Conservation (phyloP, 2,113 vertebrate genomes). For the Willisornis vidua region DNA sequence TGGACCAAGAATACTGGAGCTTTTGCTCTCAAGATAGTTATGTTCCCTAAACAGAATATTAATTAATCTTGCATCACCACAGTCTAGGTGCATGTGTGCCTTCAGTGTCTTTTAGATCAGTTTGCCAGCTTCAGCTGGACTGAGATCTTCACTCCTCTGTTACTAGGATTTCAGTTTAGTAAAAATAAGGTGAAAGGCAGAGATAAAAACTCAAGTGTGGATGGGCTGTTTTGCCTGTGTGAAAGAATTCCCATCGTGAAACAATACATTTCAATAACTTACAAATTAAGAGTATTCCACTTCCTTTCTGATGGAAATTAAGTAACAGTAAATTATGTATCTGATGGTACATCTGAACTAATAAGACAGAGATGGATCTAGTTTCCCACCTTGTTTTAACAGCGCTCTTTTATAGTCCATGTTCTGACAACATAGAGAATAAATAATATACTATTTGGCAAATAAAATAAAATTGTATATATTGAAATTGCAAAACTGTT, state of each 20-base stretch:
- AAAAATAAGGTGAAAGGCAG: not conserved
- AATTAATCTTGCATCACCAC: not conserved
- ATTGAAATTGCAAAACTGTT: not conserved
- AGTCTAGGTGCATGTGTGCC: not conserved
- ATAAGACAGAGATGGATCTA: not conserved
- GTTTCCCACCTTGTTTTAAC: not conserved
- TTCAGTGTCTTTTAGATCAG: not conserved
- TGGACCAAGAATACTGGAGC: fast-evolving
- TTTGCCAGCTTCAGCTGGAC: not conserved
- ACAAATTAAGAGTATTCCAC: not conserved
- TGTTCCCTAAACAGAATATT: not conserved
- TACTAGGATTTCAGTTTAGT: not conserved
- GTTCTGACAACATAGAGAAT: not conserved
- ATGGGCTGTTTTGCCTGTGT: not conserved
- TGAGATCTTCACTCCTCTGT: not conserved
- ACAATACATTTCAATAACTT: not conserved
- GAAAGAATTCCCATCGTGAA: not conserved
- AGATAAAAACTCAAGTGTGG: not conserved
- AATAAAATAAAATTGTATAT: not conserved
- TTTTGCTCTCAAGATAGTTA: not conserved
- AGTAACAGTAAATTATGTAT: not conserved
- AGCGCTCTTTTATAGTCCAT: not conserved
- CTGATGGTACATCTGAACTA: not conserved
- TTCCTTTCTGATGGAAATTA: not conserved
- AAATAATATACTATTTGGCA: not conserved